Evolutionary conservation across 2,113 vertebrate genomes (phyloP).

Genomic region (Semnornis frantzii): DNA sequence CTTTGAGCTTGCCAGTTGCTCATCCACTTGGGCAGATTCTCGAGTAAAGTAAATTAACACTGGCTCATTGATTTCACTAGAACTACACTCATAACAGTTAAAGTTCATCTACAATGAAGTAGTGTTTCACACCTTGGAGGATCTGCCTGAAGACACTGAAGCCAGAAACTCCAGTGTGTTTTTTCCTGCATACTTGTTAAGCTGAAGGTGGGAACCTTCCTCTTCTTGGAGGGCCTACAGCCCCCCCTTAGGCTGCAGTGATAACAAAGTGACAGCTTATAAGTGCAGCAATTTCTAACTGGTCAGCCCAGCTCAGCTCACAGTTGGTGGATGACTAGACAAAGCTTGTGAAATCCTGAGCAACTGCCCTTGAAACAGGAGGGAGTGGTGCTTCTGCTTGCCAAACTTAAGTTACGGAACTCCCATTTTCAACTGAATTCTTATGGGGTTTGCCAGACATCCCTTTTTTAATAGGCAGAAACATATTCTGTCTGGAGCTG

Average conservation of each 20-base stretch:
- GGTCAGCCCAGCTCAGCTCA: neutral
- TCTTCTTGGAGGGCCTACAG: neutral
- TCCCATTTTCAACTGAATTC: neutral
- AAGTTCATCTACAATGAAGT: neutral
- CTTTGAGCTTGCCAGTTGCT: neutral
- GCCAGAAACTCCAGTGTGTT: neutral
- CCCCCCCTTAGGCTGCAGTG: neutral
- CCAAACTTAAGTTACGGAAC: neutral
- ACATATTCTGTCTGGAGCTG: neutral
- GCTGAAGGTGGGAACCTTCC: neutral
- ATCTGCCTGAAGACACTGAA: neutral
- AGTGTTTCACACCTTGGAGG: neutral
- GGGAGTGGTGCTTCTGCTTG: neutral
- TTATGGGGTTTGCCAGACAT: neutral
- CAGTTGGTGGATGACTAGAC: neutral
- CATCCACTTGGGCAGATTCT: neutral
- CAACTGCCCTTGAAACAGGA: neutral
- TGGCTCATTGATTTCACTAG: neutral
- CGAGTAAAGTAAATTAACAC: neutral
- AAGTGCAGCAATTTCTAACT: neutral
- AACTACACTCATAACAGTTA: neutral
- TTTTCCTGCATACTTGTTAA: neutral
- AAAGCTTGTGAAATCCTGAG: neutral
- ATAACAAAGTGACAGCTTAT: neutral
- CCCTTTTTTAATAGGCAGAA: neutral